Percentiles rank a stretch among this genome's conserved stretches.
phyloP scores from a whole-genome alignment of 2,113 vertebrate genomes.

The Xenus cinereus region DNA sequence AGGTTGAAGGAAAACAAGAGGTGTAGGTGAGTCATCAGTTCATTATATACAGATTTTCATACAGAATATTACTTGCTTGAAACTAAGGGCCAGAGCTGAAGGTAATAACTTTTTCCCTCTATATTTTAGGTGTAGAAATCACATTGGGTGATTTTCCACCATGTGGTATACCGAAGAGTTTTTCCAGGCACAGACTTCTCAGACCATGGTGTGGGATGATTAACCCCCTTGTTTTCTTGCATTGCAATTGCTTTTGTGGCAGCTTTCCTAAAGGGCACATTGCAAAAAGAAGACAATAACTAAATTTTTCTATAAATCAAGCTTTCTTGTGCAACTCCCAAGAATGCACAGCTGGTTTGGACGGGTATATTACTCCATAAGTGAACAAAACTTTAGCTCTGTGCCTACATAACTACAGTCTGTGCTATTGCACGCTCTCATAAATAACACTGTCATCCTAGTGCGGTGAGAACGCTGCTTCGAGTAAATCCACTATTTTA shows the following conservation, averaged over 20 bases:
- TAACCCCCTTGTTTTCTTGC: not conserved
- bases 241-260: not conserved
- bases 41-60: not conserved
- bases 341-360: not conserved
- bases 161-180: rapidly evolving
- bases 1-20: not conserved
- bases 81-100: not conserved
- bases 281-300: not conserved
- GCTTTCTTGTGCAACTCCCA: not conserved
- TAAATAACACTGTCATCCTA: not conserved
- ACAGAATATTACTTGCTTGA: not conserved
- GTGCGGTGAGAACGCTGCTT: not conserved
- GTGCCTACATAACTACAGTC: not conserved
- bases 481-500: not conserved
- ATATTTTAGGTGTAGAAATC: not conserved
- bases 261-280: not conserved
- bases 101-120: not conserved
- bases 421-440: not conserved
- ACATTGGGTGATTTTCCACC: rapidly evolving
- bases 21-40: not conserved
- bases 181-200: not conserved
- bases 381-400: not conserved
- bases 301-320: not conserved
- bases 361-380: not conserved
- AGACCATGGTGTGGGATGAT: not conserved